A percentile compares a stretch with the other conserved stretches of the same genome.
Evolutionary conservation across 2,797 vertebrate genomes (phyloP).

Genomic region (Cyclura pinguis): DNA sequence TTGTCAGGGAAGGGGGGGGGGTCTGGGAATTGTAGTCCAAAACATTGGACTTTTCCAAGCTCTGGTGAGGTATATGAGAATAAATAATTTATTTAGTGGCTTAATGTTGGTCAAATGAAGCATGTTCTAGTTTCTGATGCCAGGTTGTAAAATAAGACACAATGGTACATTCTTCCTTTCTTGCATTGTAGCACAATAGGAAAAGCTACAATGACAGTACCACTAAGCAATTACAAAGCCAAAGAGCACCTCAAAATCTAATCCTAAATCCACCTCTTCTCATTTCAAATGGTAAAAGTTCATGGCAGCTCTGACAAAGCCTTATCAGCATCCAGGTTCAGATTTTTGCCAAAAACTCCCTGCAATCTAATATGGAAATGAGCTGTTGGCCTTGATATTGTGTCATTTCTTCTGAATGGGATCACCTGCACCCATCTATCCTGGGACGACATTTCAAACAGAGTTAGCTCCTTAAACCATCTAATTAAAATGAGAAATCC

Average conservation of each 20-base stretch:
- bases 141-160: conserved; percentile 63
- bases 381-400: conserved; percentile 87
- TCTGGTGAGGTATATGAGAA: not conserved
- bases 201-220: not conserved
- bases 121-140: conserved; percentile 48
- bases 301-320: conserved; percentile 71
- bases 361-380: conserved; percentile 97
- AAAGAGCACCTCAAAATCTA: conserved; percentile 65
- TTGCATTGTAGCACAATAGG: conserved; percentile 45
- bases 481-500: conserved; percentile 99
- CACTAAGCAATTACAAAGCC: conserved; percentile 53
- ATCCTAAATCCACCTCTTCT: conserved; percentile 71
- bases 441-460: conserved; percentile 89
- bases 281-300: conserved; percentile 73
- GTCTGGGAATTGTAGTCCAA: no score
- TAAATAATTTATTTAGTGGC: conserved; percentile 4
- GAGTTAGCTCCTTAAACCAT: conserved; percentile 98
- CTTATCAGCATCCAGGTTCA: conserved; percentile 82
- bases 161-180: conserved; percentile 55
- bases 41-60: no score
- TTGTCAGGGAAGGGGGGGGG: no score
- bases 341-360: conserved; percentile 88
- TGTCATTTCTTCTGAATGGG: conserved; percentile 89
- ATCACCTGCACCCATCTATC: conserved; percentile 93
- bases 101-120: conserved; percentile 36